Conservation (phyloP, 92 coral and sea anemone genomes). For the Phymanthus crucifer region DNA sequence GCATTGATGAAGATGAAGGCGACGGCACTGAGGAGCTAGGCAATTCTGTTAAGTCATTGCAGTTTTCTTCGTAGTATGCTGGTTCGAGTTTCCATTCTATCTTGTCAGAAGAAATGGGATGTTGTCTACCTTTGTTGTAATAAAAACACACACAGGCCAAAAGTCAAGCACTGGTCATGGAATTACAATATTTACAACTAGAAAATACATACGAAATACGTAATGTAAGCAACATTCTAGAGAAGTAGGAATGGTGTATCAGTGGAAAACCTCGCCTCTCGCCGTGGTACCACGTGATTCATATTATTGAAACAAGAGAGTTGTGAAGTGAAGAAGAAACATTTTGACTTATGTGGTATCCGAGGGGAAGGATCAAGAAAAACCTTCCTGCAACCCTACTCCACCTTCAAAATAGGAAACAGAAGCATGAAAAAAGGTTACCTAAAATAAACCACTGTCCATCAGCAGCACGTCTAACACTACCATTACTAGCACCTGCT, state of each 20-base stretch:
- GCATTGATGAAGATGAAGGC: neutral
- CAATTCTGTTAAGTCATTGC: neutral
- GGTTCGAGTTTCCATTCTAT: neutral
- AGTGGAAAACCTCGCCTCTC: too few species aligned
- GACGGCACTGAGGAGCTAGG: neutral
- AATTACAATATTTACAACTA: neutral
- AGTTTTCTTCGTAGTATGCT: neutral
- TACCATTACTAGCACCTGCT: neutral
- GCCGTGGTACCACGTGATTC: too few species aligned
- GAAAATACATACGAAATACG: neutral
- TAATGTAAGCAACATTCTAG: too few species aligned
- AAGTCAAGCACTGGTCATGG: neutral
- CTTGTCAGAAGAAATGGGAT: neutral
- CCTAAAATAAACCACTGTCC: neutral
- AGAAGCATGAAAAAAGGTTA: neutral
- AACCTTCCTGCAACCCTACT: neutral
- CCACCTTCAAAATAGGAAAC: neutral
- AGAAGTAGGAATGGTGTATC: too few species aligned
- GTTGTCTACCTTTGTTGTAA: neutral
- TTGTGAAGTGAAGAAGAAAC: too few species aligned
- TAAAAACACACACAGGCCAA: neutral
- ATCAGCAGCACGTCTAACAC: neutral
- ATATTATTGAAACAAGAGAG: too few species aligned
- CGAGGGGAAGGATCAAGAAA: too few species aligned
- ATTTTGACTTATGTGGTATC: too few species aligned